Evolutionary conservation across 92 coral and sea anemone species (phyloP).

Genomic region (Pocillopora grandis): DNA sequence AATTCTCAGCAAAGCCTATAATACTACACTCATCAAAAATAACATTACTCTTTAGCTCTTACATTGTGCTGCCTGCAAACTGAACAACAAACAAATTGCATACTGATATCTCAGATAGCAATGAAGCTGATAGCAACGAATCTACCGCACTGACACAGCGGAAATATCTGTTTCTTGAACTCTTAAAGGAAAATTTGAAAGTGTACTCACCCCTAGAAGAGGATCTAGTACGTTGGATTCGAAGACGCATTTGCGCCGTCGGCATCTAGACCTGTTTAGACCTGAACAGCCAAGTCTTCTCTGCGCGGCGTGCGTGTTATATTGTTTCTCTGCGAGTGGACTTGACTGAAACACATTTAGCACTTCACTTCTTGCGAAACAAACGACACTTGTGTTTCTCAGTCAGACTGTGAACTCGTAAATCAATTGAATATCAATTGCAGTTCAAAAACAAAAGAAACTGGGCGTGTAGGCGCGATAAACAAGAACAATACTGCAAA

Average conservation of each 20-base stretch:
- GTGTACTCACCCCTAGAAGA: constrained; percentile 18
- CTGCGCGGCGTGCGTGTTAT: not conserved
- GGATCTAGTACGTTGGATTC: not conserved
- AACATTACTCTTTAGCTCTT: not conserved
- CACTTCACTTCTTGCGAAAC: too few relatives aligned
- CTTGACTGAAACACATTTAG: not conserved
- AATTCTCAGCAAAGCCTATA: not conserved
- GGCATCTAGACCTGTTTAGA: constrained; percentile 6
- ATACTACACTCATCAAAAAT: not conserved
- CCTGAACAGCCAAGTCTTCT: not conserved
- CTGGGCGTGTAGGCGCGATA: not conserved
- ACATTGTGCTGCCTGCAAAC: not conserved
- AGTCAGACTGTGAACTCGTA: not conserved
- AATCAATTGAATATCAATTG: constrained; percentile 19
- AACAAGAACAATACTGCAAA: constrained; percentile 42
- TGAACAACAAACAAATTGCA: not conserved
- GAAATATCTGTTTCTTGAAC: not conserved
- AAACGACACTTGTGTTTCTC: too few relatives aligned
- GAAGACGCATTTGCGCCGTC: constrained; percentile 27
- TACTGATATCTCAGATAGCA: not conserved
- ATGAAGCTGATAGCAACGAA: not conserved
- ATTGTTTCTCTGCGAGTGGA: not conserved
- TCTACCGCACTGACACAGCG: not conserved
- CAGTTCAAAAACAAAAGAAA: constrained; percentile 30
- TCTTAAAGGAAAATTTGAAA: not conserved